Conservation (phyloP, 2,888 invertebrate species). For the Dasysyrphus albostriatus region DNA sequence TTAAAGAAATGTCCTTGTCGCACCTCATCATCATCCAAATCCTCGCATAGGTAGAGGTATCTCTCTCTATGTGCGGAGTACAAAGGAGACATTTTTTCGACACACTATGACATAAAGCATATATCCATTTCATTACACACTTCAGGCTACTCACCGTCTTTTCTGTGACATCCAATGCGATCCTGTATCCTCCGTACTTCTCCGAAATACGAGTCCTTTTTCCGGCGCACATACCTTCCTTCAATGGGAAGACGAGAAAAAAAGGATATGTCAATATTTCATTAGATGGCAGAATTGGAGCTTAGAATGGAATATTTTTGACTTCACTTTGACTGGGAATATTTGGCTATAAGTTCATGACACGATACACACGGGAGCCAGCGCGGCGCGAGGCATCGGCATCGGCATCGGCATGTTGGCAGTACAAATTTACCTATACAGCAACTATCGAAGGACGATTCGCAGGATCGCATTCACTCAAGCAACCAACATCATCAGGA, state of each 20-base stretch:
- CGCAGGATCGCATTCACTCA: constrained; percentile 23
- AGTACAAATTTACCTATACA: constrained; percentile 19
- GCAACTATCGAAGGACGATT: constrained; percentile 35
- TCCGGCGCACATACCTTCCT: background rate
- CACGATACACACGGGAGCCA: constrained; percentile 36
- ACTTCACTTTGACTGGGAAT: constrained; percentile 45
- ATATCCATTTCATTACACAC: constrained; percentile 64
- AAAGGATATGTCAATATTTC: constrained; percentile 69
- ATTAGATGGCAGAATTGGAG: constrained; percentile 58
- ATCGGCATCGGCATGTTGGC: background rate
- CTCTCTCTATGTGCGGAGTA: background rate
- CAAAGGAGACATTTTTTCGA: constrained; percentile 70
- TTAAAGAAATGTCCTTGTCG: constrained; percentile 19
- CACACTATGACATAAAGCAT: constrained; percentile 69
- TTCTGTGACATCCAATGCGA: constrained; percentile 30
- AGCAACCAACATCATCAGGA: constrained; percentile 3
- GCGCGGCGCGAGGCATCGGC: background rate
- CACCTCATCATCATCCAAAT: constrained; percentile 68
- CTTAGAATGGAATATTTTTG: constrained; percentile 40
- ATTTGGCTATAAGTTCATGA: constrained; percentile 48
- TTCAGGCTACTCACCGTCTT: constrained; percentile 49
- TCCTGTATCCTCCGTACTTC: background rate
- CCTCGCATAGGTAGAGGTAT: background rate
- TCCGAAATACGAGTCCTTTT: constrained; percentile 35
- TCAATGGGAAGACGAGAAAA: constrained; percentile 6